phyloP scores from a whole-genome alignment of 2,888 invertebrate genomes.

The Bhutanitis thaidina region DNA sequence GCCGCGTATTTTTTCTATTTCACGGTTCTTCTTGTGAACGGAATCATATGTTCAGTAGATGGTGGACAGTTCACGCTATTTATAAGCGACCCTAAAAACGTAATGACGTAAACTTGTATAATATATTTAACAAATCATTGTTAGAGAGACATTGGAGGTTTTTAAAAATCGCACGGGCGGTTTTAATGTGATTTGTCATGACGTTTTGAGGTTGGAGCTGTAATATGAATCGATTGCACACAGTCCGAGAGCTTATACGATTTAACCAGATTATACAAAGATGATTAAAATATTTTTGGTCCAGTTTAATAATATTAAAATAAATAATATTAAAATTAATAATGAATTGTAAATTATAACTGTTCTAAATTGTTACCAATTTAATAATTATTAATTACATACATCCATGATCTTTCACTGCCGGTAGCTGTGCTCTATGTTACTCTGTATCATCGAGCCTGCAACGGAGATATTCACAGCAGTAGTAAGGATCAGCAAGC shows the following conservation, averaged over 20 bases:
- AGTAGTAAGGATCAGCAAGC: too few relatives aligned
- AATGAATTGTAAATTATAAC: too few relatives aligned
- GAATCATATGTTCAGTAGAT: slow-evolving; percentile 59
- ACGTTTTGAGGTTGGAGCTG: slow-evolving; percentile 23
- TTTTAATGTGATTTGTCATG: slow-evolving; percentile 15
- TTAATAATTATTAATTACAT: too few relatives aligned
- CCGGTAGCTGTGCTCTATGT: too few relatives aligned
- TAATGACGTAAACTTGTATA: slow-evolving; percentile 29
- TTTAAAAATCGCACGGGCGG: slow-evolving; percentile 5
- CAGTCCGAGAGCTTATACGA: not conserved
- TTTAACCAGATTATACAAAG: too few relatives aligned
- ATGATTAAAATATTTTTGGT: too few relatives aligned
- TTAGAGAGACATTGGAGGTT: slow-evolving; percentile 23
- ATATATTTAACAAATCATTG: slow-evolving; percentile 22
- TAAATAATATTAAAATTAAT: too few relatives aligned
- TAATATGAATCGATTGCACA: slow-evolving; percentile 3
- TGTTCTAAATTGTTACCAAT: too few relatives aligned
- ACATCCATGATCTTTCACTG: too few relatives aligned
- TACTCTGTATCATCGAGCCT: too few relatives aligned
- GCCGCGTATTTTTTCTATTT: slow-evolving; percentile 64
- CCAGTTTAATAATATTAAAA: too few relatives aligned
- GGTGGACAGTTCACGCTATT: slow-evolving; percentile 46
- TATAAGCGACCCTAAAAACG: slow-evolving; percentile 52
- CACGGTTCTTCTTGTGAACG: slow-evolving; percentile 58
- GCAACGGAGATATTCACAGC: too few relatives aligned